Evolutionary conservation across 2,888 invertebrate genomes (phyloP).

Genomic region (Plemyria rubiginata): DNA sequence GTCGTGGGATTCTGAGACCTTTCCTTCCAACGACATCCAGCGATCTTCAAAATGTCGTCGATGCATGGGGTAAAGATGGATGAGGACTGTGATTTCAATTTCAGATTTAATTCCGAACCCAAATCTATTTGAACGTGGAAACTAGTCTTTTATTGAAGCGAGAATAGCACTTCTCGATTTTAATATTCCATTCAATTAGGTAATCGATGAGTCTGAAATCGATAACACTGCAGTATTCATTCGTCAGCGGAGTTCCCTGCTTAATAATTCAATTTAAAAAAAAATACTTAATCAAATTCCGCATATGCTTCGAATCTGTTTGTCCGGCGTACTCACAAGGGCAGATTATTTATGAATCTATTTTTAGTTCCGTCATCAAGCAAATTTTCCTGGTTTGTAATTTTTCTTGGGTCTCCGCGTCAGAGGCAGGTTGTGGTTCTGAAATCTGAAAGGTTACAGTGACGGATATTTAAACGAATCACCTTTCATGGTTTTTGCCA

Average conservation of each 20-base stretch:
- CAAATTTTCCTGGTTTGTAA: neutral
- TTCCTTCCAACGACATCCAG: no score
- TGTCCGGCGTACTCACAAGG: neutral
- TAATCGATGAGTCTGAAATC: slow-evolving; percentile 11
- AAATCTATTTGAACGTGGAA: neutral
- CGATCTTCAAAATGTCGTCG: no score
- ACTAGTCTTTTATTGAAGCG: slow-evolving; percentile 1
- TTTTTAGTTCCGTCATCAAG: neutral
- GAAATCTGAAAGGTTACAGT: neutral
- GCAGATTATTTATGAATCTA: neutral
- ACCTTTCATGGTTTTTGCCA: neutral
- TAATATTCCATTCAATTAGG: slow-evolving; percentile 22
- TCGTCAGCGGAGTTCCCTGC: neutral
- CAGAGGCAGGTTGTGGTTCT: neutral
- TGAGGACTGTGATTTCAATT: slow-evolving; percentile 20
- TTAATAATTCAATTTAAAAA: slow-evolving; percentile 12
- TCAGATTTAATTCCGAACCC: slow-evolving; percentile 11
- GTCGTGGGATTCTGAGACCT: no score
- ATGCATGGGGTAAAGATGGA: no score
- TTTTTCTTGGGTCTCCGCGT: neutral
- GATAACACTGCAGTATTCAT: slow-evolving; percentile 19
- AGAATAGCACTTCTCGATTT: slow-evolving; percentile 14
- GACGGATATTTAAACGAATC: neutral
- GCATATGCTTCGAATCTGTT: neutral
- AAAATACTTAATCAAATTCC: neutral